phyloP scores from a whole-genome alignment of 53 echinoderm and acorn worm species.

The Stichopus horrens region DNA sequence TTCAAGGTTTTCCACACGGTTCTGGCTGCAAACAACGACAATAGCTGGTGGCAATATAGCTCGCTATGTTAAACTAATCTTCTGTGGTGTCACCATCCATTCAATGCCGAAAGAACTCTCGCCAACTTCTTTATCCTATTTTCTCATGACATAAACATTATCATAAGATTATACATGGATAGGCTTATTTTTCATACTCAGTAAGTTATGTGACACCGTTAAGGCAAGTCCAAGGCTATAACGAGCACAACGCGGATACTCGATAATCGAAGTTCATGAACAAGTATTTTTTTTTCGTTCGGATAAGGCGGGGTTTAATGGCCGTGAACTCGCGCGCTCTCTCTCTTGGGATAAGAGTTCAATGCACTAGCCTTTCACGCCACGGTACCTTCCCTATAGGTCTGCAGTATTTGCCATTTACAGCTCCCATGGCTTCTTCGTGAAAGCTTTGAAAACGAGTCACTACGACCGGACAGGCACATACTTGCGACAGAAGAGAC shows the following conservation, averaged over 20 bases:
- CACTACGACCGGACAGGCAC: background rate
- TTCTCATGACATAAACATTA: slow-evolving; percentile 45
- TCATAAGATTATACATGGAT: slow-evolving; percentile 33
- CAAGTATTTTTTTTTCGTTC: background rate
- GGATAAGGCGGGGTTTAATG: slow-evolving; percentile 34
- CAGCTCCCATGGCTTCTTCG: background rate
- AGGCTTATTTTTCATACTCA: slow-evolving; percentile 15
- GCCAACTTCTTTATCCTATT: slow-evolving; percentile 26
- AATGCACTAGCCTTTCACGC: slow-evolving; percentile 43
- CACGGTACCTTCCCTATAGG: slow-evolving; percentile 23
- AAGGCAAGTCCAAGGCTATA: slow-evolving; percentile 19
- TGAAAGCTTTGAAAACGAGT: slow-evolving; percentile 2
- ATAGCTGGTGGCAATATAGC: background rate
- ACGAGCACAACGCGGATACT: slow-evolving; percentile 24
- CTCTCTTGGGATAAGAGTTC: slow-evolving; percentile 30
- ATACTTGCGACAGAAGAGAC: slow-evolving; percentile 30
- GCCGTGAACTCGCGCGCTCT: slow-evolving; percentile 26
- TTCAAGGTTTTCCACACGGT: background rate
- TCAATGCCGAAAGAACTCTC: background rate
- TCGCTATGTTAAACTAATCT: background rate
- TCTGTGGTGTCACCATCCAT: slow-evolving; percentile 1
- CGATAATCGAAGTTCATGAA: background rate
- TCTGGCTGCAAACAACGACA: background rate
- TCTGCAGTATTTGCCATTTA: slow-evolving; percentile 27
- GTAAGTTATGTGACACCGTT: slow-evolving; percentile 31